Evolutionary conservation across 2,113 vertebrate species (phyloP).

Genomic region (Gallinago media): DNA sequence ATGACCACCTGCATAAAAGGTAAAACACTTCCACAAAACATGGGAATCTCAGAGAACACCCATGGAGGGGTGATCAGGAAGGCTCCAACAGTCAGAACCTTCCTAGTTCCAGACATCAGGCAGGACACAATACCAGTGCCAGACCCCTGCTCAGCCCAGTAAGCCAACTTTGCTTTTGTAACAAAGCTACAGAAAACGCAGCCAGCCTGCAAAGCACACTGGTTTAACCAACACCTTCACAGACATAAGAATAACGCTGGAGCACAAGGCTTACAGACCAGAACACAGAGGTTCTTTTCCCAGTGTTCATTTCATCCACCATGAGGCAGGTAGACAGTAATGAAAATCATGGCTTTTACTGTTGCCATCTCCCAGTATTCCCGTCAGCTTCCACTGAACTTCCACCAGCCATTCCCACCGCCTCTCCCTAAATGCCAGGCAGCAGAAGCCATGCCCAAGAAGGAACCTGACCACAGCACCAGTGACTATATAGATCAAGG

Average conservation of each 20-base stretch:
- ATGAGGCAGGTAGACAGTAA: neutral
- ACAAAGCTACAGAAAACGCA: neutral
- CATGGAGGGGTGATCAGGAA: neutral
- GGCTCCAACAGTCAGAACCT: neutral
- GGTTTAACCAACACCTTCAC: neutral
- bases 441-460: neutral
- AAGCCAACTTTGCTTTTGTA: neutral
- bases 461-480: neutral
- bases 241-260: neutral
- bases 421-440: neutral
- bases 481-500: neutral
- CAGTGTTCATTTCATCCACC: neutral
- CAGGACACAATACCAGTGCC: neutral
- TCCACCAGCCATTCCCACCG: neutral
- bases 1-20: neutral
- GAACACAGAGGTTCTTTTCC: neutral
- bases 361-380: neutral
- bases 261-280: neutral
- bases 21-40: neutral
- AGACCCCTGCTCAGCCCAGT: neutral
- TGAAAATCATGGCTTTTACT: neutral
- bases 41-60: neutral
- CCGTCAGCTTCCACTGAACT: neutral
- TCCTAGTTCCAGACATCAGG: neutral
- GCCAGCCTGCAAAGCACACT: neutral